Evolutionary conservation across 2,113 vertebrate genomes (phyloP).

Genomic region (Scopus umbretta): DNA sequence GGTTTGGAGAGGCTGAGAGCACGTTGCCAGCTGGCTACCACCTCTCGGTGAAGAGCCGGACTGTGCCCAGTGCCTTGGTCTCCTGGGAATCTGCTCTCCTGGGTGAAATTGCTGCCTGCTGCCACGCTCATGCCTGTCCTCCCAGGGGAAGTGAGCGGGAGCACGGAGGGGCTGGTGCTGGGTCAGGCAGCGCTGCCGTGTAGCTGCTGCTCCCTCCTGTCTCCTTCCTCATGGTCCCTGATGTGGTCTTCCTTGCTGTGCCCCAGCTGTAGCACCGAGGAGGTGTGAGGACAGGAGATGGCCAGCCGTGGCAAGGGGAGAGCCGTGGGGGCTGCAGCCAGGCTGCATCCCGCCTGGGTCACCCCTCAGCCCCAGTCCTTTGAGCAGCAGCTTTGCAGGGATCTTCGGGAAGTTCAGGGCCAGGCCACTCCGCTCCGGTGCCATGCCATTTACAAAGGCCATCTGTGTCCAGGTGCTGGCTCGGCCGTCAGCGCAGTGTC

Average conservation of each 20-base stretch:
- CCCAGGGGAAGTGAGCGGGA: not conserved
- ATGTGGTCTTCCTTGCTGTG: not conserved
- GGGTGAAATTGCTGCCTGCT: not conserved
- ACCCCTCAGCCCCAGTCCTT: not conserved
- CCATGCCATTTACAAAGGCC: not conserved
- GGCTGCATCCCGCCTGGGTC: not conserved
- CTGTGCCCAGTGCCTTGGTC: not conserved
- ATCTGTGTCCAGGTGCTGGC: not conserved
- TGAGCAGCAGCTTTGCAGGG: not conserved
- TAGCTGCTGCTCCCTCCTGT: not conserved
- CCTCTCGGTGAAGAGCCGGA: not conserved
- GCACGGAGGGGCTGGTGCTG: not conserved
- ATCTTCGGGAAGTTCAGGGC: not conserved
- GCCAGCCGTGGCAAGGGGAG: no score
- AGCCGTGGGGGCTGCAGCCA: not conserved
- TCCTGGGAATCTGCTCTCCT: not conserved
- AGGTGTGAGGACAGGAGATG: not conserved
- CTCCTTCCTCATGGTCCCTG: not conserved
- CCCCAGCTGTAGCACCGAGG: not conserved
- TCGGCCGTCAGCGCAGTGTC: accelerated
- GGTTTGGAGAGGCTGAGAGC: not conserved
- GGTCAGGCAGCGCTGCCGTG: not conserved
- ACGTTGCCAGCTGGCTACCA: accelerated
- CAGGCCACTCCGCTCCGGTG: not conserved
- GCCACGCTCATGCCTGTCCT: not conserved